These are phyloP conservation scores for Platycnemis pennipes DNA, from an alignment of 2,888 invertebrate genomes.

Conservation along the genomic window DNA sequence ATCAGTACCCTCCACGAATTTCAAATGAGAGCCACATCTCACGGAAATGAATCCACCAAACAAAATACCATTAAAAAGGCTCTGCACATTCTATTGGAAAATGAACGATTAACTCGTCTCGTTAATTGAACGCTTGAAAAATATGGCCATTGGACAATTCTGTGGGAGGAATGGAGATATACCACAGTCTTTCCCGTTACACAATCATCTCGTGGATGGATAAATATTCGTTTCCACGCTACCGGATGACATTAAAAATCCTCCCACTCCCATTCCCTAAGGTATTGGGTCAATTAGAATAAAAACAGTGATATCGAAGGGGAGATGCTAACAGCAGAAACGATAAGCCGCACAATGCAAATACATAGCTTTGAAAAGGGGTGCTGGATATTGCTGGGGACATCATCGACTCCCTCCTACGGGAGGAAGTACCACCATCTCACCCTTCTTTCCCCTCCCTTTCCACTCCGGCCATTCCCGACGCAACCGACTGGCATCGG, in stretches of 20 bases:
- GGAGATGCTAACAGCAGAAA: background rate
- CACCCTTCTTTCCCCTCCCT: background rate
- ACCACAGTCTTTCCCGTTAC: background rate
- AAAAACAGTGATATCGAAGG: background rate
- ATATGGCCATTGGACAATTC: no score
- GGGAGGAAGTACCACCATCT: background rate
- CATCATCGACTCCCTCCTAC: background rate
- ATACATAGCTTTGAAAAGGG: background rate
- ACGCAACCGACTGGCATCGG: background rate
- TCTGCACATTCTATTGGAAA: no score
- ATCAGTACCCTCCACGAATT: no score
- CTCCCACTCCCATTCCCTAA: background rate
- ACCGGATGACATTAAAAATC: background rate
- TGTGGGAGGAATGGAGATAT: background rate
- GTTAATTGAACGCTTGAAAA: background rate
- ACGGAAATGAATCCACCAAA: no score
- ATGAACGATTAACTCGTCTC: no score
- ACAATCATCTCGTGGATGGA: background rate
- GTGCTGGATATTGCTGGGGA: background rate
- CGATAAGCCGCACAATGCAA: background rate
- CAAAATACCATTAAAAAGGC: no score
- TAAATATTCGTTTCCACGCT: background rate
- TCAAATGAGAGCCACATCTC: no score
- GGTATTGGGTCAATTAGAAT: background rate
- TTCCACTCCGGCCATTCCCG: background rate